Evolutionary conservation across 1,140 invertebrate genomes (phyloP).

Genomic region (Anoplophora glabripennis): DNA sequence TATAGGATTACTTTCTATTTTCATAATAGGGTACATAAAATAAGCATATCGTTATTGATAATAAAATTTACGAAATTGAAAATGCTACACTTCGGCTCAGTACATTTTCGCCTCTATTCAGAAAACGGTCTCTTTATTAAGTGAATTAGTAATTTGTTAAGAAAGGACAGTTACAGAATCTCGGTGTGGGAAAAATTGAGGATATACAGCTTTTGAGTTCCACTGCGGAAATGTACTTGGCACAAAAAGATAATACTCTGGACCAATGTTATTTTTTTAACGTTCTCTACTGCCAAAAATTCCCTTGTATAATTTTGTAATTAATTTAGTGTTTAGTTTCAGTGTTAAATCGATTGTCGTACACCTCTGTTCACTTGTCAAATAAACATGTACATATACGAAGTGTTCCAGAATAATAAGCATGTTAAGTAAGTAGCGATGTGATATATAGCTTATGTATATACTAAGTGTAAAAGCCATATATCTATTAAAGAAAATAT

Average conservation of each 20-base stretch:
- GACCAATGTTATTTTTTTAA: constrained; percentile 24
- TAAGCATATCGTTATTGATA: constrained; percentile 22
- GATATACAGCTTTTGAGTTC: background rate
- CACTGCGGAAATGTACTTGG: background rate
- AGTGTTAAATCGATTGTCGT: constrained; percentile 2
- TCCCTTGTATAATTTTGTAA: constrained; percentile 1
- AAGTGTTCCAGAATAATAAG: constrained; percentile 21
- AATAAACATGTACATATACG: constrained; percentile 17
- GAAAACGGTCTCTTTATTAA: background rate
- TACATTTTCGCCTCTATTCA: background rate
- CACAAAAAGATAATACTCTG: constrained; percentile 8
- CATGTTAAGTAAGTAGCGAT: constrained; percentile 34
- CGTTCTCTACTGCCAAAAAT: constrained; percentile 17
- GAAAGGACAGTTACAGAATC: background rate
- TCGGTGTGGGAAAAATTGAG: background rate
- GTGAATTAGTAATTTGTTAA: background rate
- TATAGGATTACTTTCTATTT: constrained; percentile 3
- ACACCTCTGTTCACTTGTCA: background rate
- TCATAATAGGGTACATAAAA: constrained; percentile 5
- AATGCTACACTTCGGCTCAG: background rate
- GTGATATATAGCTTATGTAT: constrained; percentile 40
- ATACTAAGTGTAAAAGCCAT: constrained; percentile 30
- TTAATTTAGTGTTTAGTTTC: constrained; percentile 4
- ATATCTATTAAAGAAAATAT: constrained; percentile 10
- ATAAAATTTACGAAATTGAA: background rate